These are phyloP conservation scores for Diplazon laetatorius DNA, from an alignment of 2,888 invertebrate genomes.

Conservation along the genomic window DNA sequence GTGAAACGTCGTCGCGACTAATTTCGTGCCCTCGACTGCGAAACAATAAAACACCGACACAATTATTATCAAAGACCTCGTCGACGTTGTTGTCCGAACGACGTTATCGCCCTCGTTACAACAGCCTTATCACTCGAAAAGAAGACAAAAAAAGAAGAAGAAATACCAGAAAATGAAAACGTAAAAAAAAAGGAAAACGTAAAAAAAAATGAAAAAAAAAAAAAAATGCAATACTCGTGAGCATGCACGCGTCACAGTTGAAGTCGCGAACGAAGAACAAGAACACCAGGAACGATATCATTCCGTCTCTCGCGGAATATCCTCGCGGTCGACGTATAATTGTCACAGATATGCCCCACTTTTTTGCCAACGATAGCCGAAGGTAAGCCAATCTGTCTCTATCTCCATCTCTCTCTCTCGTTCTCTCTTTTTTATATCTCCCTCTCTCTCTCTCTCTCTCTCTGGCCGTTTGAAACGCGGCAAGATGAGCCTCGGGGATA, in stretches of 20 bases:
- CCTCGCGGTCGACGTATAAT: conserved; percentile 58
- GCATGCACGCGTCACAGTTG: conserved; percentile 34
- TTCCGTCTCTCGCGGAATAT: conserved; percentile 27
- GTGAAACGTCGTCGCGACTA: no score
- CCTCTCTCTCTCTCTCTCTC: no score
- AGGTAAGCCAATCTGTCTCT: conserved; percentile 45
- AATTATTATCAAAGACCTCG: conserved; percentile 18
- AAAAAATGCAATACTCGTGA: background rate
- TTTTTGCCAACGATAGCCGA: conserved; percentile 58
- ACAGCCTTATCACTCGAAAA: conserved; percentile 36
- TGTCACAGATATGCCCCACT: conserved; percentile 70
- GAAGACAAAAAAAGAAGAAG: background rate
- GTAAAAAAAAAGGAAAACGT: background rate
- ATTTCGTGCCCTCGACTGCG: no score
- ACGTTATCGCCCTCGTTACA: conserved; percentile 34
- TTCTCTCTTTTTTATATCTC: no score
- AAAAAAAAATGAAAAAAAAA: conserved; percentile 2
- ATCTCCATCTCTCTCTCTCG: no score
- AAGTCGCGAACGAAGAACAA: conserved; percentile 17
- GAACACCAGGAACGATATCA: background rate
- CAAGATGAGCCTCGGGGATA: conserved; percentile 59
- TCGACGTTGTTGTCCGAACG: conserved; percentile 8
- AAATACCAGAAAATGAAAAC: no score
- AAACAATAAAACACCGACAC: background rate
- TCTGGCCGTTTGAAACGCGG: conserved; percentile 54